A percentile compares a stretch with the other conserved stretches of the same genome.
phyloP scores from a whole-genome alignment of 1,140 invertebrate genomes.

The Ostrea denselamellosa region DNA sequence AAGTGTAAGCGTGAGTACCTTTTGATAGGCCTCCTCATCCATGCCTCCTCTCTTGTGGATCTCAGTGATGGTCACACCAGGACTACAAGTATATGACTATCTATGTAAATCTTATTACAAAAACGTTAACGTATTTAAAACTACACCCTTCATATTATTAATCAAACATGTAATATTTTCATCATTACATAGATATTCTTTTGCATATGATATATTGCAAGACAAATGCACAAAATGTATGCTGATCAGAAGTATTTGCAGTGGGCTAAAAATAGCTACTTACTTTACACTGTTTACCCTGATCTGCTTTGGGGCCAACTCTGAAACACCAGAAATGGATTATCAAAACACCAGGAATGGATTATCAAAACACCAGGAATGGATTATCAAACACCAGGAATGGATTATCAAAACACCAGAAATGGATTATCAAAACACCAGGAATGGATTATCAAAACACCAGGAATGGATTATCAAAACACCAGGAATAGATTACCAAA shows the following conservation, averaged over 20 bases:
- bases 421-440: background rate
- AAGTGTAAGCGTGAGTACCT: conserved; percentile 70
- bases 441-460: background rate
- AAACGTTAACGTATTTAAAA: background rate
- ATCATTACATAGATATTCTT: no score
- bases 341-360: conserved; percentile 26
- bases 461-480: no score
- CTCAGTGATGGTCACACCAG: conserved; percentile 84
- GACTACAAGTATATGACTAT: conserved; percentile 79
- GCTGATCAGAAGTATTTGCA: no score
- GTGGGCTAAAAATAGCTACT: conserved; percentile 36
- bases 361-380: conserved; percentile 44
- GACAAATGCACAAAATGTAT: no score
- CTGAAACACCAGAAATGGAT: conserved; percentile 52
- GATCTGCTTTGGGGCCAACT: conserved; percentile 65
- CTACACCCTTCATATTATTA: no score
- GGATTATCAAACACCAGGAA: no score
- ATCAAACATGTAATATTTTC: no score
- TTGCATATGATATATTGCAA: background rate
- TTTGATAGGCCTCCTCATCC: conserved; percentile 84
- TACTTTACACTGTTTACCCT: conserved; percentile 68
- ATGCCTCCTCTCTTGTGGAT: conserved; percentile 88
- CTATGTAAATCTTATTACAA: background rate
- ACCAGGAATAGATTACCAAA: background rate
- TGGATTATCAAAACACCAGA: background rate